Base-by-base conservation (phyloP, 2,888 invertebrate genomes). In the Caradrina clavipalpis region DNA sequence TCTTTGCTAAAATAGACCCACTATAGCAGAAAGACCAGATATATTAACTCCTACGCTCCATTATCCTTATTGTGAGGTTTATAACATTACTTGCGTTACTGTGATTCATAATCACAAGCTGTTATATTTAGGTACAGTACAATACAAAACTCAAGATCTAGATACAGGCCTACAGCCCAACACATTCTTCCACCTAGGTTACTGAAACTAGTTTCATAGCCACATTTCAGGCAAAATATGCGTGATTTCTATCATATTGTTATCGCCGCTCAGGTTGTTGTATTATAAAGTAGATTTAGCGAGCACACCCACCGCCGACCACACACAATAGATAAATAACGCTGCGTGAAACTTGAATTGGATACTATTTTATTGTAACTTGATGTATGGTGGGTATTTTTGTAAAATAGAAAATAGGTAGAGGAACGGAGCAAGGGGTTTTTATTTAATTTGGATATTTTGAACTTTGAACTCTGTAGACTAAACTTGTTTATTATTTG, bases 291-390 rank as follows among this genome's bases (percentile, higher is more conserved):
- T 66, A 69, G 65, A 69, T 80, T 69, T 71, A 63, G 70, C 50
- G 39, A 31, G 53, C 42, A 8, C 42, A 70, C 62, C 39, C 56
- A 26, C 21, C 58, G 26, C 26, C 49, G 47, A n/a, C 21, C 11
- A 35, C 31, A 69, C 69, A 73, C 66, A 69, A 77, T 45, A 65
- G 69, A 79, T 81, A 73, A 79, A 81, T 77, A 81, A 77, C 78
- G 19, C 81, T 17, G 56, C 65, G 56, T 77, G 67, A 73, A 73
- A 68, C 73, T 77, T 81, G 61, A 55, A 77, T 68, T 77, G 66
- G 56, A 69, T 57, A 49, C 53, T 45, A 75, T 69, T 69, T 81
- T 69, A 63, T 65, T 67, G 69, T 50, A 62, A 67, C 62, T 31
- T 64, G 78, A 81, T 78, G 31, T 69, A 69, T 73, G 66, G 45